Conservation (phyloP, 2,113 vertebrate species). For the Hydrochoerus hydrochaeris region DNA sequence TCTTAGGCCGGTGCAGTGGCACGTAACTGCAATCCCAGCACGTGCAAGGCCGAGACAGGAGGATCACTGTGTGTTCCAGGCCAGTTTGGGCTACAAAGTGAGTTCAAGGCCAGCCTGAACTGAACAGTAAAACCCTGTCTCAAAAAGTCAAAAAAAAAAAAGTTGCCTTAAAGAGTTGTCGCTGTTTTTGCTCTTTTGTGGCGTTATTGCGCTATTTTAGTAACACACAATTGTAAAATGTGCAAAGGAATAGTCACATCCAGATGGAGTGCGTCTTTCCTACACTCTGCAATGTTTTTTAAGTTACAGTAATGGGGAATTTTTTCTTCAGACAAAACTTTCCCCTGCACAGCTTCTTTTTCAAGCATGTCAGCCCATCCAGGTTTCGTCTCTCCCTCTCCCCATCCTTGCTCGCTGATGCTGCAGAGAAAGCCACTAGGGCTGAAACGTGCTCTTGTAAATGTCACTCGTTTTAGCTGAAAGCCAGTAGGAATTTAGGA, state of each 20-base stretch:
- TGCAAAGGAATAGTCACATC: background rate
- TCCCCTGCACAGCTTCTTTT: slow-evolving; percentile 18
- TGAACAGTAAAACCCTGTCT: background rate
- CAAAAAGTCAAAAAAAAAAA: background rate
- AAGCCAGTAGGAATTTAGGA: background rate
- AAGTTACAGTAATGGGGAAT: background rate
- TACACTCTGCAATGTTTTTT: background rate
- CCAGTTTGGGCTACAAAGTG: background rate
- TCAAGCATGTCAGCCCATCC: background rate
- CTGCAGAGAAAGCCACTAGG: background rate
- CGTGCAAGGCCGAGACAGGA: background rate
- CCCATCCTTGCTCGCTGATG: slow-evolving; percentile 27
- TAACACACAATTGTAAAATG: background rate
- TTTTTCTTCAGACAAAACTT: background rate
- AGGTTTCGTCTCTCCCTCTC: slow-evolving; percentile 31
- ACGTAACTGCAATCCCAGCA: background rate
- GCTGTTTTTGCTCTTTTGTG: background rate
- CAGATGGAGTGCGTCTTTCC: background rate
- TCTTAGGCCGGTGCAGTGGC: background rate
- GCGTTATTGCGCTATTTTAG: background rate
- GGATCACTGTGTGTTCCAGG: background rate
- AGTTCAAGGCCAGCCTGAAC: background rate
- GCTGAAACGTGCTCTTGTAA: background rate
- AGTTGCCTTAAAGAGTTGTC: background rate
- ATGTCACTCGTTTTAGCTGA: slow-evolving; percentile 27